Conservation (phyloP, 1,140 invertebrate species). For the Drosophila kepulauana region DNA sequence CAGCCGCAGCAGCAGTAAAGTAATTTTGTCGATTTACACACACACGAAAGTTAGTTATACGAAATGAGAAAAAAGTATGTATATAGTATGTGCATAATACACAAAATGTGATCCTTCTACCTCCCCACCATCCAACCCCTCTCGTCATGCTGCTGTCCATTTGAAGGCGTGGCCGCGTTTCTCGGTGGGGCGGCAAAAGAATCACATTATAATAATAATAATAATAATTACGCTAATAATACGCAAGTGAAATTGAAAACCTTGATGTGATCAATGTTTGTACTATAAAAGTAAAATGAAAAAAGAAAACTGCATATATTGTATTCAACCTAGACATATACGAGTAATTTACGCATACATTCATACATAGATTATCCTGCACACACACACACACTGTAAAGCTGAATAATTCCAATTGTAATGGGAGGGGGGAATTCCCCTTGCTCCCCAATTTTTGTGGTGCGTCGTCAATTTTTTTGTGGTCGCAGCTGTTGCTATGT, state of each 20-base stretch:
- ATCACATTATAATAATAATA: background rate
- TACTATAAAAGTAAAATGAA: slow-evolving; percentile 8
- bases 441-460: background rate
- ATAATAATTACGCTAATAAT: slow-evolving; percentile 2
- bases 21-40: too few relatives aligned
- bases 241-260: slow-evolving; percentile 6
- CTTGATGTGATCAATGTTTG: slow-evolving; percentile 49
- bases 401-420: background rate
- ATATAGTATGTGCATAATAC: slow-evolving; percentile 14
- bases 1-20: too few relatives aligned
- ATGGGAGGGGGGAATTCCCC: background rate
- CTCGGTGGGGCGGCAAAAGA: background rate
- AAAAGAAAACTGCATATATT: slow-evolving; percentile 12
- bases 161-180: background rate
- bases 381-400: slow-evolving; percentile 6
- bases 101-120: background rate
- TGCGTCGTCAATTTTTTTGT: slow-evolving; percentile 28
- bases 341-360: slow-evolving; percentile 1
- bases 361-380: background rate
- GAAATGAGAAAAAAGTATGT: background rate
- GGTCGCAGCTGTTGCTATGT: slow-evolving; percentile 42
- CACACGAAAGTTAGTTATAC: background rate
- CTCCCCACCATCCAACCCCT: background rate
- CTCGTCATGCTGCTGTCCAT: background rate
- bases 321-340: too few relatives aligned